A percentile compares a stretch with the other conserved stretches of the same genome.
Conservation (phyloP, 2,113 vertebrate species). For the Irena cyanogastra region DNA sequence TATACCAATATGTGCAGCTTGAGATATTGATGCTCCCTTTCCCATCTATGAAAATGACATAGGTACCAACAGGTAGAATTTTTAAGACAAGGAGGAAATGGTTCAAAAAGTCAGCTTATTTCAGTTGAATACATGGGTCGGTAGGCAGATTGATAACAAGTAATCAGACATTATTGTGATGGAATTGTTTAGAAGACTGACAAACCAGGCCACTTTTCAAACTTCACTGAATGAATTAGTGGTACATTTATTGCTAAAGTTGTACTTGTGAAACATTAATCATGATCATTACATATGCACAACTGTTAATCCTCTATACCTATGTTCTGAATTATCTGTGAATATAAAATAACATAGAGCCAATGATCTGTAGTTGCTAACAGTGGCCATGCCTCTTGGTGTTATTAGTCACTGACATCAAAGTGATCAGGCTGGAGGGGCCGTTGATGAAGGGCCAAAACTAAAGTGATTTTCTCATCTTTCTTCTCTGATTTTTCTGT, state of each 20-base stretch:
- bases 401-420: rapidly evolving
- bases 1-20: neutral
- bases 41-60: neutral
- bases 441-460: neutral
- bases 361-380: neutral
- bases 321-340: neutral
- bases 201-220: neutral
- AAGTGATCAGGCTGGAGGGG: neutral
- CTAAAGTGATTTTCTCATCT: neutral
- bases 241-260: neutral
- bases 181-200: neutral
- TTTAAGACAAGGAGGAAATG: neutral
- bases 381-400: rapidly evolving
- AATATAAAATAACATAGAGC: neutral
- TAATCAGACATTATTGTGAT: neutral
- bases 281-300: neutral
- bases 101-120: neutral
- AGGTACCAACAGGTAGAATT: neutral
- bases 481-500: neutral
- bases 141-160: neutral
- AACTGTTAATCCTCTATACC: neutral
- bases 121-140: rapidly evolving
- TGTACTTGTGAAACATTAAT: neutral
- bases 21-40: neutral
- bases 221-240: neutral